phyloP scores from a whole-genome alignment of 1,140 invertebrate species.

The Polyergus mexicanus region DNA sequence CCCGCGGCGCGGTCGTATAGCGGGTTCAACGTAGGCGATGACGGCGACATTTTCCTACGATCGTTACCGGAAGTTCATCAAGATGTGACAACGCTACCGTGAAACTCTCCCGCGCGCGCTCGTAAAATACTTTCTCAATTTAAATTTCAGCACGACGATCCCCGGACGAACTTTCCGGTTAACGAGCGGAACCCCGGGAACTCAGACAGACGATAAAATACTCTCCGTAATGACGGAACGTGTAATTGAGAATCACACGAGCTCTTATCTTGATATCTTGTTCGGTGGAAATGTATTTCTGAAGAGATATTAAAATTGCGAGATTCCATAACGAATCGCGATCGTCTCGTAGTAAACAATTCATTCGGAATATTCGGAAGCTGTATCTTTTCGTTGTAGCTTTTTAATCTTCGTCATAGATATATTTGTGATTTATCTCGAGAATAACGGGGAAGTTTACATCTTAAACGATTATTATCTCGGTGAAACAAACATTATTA shows the following conservation, averaged over 20 bases:
- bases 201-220: constrained; percentile 83
- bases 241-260: constrained; percentile 81
- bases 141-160: constrained; percentile 85
- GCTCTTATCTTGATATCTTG: constrained; percentile 73
- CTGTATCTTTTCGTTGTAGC: background rate
- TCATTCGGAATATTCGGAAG: constrained; percentile 3
- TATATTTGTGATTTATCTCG: background rate
- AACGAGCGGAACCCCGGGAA: constrained; percentile 85
- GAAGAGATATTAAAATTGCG: constrained; percentile 22
- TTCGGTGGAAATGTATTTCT: constrained; percentile 44
- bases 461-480: background rate
- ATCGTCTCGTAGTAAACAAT: background rate
- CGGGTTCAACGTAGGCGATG: constrained; percentile 28
- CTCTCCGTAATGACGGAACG: constrained; percentile 80
- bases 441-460: background rate
- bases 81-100: constrained; percentile 87
- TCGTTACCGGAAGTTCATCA: constrained; percentile 87
- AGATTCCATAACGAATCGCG: constrained; percentile 16
- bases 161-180: constrained; percentile 81
- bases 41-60: constrained; percentile 80
- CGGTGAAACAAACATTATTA: background rate
- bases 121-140: constrained; percentile 87
- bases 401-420: background rate
- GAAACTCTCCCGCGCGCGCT: constrained; percentile 82
- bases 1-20: constrained; percentile 69